Evolutionary conservation across 2,113 vertebrate genomes (phyloP), one percentile per base, ranked within the genome.

Genomic region (Sphaerodactylus townsendi): DNA sequence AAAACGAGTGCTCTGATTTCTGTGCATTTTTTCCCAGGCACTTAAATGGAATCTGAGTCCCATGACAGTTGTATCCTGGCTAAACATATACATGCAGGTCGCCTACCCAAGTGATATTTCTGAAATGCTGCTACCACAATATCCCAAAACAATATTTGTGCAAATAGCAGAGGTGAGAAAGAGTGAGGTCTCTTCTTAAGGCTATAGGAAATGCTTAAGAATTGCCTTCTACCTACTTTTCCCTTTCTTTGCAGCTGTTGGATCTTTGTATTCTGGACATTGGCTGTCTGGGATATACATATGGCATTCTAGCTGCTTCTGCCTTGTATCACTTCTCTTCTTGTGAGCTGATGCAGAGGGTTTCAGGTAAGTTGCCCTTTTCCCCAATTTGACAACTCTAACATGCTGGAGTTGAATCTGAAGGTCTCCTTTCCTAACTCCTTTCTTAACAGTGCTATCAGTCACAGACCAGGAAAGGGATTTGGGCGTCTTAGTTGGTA

Each of bases 11-110:
- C 19, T 50, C 48, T 14, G 19, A 21, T 56, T 56, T 21, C 53
- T 56, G 19, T 53, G 25, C 13, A 3, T 78, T 93, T 69, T 90
- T 86, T 62, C 21, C 13, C 91, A 99, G 99, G 97, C 98, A 90
- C 97, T 99, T 79, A 97, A 98, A 2, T 99, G 99, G 99, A 97
- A 95, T 70, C 94, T 99, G 78, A 98, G 97, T 82, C 98, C 99
- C 1, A 93, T 99, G 94, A 99, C 98, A 15, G 94, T 97, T 17
- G 95, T 99, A 87, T 98, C 98, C 56, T 99, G 99, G 99, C 95
- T 99, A 79, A 99, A 97, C n/a, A 96, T 98, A 75, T 99, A 99
- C 96, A 96, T 99, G 97, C 99, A 99, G 95, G 96, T 99, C 86
- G 98, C 98, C 0, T 99, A 99, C 90, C 96, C 98, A 86, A 97